A percentile compares a stretch with the other conserved stretches of the same genome.
These are phyloP conservation scores for Rhinella marina DNA, from an alignment of 2,797 vertebrate species.

Conservation along the genomic window DNA sequence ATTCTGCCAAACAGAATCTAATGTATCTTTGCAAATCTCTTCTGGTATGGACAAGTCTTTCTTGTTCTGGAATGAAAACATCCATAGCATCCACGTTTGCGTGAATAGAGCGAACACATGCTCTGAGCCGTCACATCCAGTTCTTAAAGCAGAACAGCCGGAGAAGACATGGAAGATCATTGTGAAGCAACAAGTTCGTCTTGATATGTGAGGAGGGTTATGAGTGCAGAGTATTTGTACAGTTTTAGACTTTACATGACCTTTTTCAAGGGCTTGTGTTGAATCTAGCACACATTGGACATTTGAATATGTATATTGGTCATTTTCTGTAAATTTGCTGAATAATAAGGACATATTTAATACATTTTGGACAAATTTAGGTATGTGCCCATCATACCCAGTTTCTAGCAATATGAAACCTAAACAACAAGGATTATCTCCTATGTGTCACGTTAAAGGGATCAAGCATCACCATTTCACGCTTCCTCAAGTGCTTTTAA, in stretches of 20 bases:
- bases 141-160: not conserved
- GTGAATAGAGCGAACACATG: not conserved
- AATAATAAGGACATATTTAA: constrained; percentile 58
- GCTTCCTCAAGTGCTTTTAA: constrained; percentile 57
- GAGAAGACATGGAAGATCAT: not conserved
- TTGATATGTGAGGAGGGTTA: not conserved
- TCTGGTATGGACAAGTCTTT: constrained; percentile 13
- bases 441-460: constrained; percentile 68
- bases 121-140: not conserved
- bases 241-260: constrained; percentile 60
- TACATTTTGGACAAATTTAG: constrained; percentile 58
- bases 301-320: constrained; percentile 60
- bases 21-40: not conserved
- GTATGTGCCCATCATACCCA: constrained; percentile 65
- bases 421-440: constrained; percentile 30
- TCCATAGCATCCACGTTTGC: not conserved
- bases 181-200: not conserved
- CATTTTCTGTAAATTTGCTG: constrained; percentile 52
- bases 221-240: constrained; percentile 63
- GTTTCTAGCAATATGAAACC: constrained; percentile 60
- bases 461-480: constrained; percentile 68
- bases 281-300: constrained; percentile 61
- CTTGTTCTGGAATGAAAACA: not conserved
- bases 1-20: not conserved
- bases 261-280: constrained; percentile 70